A percentile compares a stretch with the other conserved stretches of the same genome.
Conservation (phyloP, 2,888 invertebrate species). For the Petrolisthes manimaculis region DNA sequence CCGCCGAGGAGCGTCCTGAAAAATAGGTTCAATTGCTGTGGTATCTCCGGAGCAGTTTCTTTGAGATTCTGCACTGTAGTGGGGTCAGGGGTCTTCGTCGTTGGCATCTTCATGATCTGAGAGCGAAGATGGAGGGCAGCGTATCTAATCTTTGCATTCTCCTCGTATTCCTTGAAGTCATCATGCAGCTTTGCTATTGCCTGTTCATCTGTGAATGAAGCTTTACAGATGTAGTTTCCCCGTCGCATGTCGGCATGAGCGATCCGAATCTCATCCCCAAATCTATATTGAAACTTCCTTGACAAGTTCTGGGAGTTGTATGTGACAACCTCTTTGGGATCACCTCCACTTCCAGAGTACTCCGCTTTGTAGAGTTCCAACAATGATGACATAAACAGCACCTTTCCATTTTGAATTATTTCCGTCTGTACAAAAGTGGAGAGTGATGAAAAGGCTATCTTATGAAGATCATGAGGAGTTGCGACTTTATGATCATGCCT, state of each 20-base stretch:
- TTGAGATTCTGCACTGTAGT: slow-evolving; percentile 16
- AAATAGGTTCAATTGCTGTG: slow-evolving; percentile 26
- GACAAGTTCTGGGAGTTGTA: slow-evolving; percentile 22
- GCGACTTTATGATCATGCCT: slow-evolving; percentile 21
- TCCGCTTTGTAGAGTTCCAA: slow-evolving; percentile 24
- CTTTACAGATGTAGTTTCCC: slow-evolving; percentile 18
- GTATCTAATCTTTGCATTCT: slow-evolving; percentile 32
- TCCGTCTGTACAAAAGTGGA: slow-evolving; percentile 15
- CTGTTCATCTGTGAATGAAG: slow-evolving; percentile 13
- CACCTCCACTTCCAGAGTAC: slow-evolving; percentile 27
- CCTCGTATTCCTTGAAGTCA: slow-evolving; percentile 18
- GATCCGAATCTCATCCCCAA: slow-evolving; percentile 28
- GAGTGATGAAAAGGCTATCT: slow-evolving; percentile 21
- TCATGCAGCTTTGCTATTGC: slow-evolving; percentile 28
- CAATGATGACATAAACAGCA: slow-evolving; percentile 40
- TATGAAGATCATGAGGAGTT: slow-evolving; percentile 10
- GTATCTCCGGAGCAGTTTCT: slow-evolving; percentile 23
- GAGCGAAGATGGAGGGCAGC: slow-evolving; percentile 19
- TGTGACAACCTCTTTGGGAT: slow-evolving; percentile 19
- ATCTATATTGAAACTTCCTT: slow-evolving; percentile 17
- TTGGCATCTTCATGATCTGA: slow-evolving; percentile 27
- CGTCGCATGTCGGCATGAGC: not conserved
- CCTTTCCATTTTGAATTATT: slow-evolving; percentile 28
- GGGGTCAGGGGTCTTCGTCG: slow-evolving; percentile 16
- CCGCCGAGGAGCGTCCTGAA: slow-evolving; percentile 16